phyloP scores from a whole-genome alignment of 1,140 invertebrate species.

The Drosophila hydei region DNA sequence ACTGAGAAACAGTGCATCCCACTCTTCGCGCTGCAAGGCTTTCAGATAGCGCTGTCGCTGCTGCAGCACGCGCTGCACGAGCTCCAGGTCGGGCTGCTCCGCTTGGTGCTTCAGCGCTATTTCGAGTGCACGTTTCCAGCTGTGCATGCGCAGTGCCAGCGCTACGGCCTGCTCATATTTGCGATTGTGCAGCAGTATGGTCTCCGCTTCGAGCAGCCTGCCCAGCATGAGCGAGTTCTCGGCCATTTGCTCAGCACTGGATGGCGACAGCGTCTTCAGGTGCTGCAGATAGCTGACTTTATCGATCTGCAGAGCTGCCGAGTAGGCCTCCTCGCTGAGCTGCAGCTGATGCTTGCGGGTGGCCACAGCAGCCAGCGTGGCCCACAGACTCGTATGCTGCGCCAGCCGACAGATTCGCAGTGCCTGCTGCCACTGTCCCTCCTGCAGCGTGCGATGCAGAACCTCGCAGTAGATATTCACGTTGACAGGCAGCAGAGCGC shows the following conservation, averaged over 20 bases:
- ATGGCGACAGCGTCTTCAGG: constrained; percentile 87
- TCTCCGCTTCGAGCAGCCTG: constrained; percentile 92
- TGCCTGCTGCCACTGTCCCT: constrained; percentile 78
- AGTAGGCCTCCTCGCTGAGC: constrained; percentile 95
- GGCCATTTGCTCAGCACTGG: constrained; percentile 88
- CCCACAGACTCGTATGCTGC: constrained; percentile 92
- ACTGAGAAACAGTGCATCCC: constrained; percentile 89
- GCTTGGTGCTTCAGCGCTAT: constrained; percentile 92
- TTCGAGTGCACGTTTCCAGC: constrained; percentile 95
- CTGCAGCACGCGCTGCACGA: constrained; percentile 92
- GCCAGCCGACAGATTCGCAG: constrained; percentile 76
- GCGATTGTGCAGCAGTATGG: constrained; percentile 91
- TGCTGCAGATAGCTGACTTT: constrained; percentile 95
- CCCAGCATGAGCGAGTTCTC: constrained; percentile 92
- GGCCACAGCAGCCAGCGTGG: constrained; percentile 93
- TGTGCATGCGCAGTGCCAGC: constrained; percentile 92
- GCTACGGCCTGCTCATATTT: constrained; percentile 91
- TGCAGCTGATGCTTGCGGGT: constrained; percentile 90
- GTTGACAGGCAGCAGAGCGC: constrained; percentile 69
- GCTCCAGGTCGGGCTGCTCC: constrained; percentile 81
- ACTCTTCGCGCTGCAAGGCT: constrained; percentile 90
- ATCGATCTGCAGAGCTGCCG: constrained; percentile 94
- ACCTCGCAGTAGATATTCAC: constrained; percentile 78
- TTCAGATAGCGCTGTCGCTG: constrained; percentile 90
- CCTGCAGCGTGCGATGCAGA: constrained; percentile 73